Evolutionary conservation across 2,113 vertebrate species (phyloP).

Genomic region (Sylvia atricapilla): DNA sequence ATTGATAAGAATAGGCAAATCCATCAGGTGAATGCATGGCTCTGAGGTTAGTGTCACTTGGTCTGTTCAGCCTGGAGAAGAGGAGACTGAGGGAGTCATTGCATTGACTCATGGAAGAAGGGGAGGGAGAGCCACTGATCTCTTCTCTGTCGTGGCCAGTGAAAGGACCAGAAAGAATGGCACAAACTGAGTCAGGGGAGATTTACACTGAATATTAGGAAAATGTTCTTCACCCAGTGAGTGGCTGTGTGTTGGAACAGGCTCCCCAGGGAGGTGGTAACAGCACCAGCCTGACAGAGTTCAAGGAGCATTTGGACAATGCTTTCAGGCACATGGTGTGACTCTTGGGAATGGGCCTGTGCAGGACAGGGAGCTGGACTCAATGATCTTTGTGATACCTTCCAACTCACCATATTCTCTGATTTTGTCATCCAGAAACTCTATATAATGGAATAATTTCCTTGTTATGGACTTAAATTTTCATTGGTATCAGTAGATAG

Average conservation of each 20-base stretch:
- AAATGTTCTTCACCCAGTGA: neutral
- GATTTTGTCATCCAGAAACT: neutral
- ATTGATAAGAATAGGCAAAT: neutral
- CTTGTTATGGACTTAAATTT: neutral
- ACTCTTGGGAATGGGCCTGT: neutral
- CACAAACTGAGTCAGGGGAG: neutral
- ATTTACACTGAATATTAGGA: neutral
- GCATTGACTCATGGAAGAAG: accelerated
- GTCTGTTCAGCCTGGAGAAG: neutral
- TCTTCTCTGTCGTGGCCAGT: neutral
- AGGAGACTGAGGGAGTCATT: neutral
- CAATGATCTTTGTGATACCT: neutral
- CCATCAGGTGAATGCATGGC: neutral
- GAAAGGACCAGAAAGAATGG: neutral
- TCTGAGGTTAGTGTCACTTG: neutral
- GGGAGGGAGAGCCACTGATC: neutral
- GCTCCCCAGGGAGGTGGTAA: neutral
- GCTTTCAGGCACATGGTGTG: neutral
- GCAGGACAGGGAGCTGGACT: neutral
- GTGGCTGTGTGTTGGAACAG: neutral
- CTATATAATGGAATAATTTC: neutral
- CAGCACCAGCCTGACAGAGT: neutral
- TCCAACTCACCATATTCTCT: neutral
- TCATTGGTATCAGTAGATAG: neutral
- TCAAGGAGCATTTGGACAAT: neutral